Conservation (phyloP, 2,888 invertebrate species). For the Alloplasta piceator region DNA sequence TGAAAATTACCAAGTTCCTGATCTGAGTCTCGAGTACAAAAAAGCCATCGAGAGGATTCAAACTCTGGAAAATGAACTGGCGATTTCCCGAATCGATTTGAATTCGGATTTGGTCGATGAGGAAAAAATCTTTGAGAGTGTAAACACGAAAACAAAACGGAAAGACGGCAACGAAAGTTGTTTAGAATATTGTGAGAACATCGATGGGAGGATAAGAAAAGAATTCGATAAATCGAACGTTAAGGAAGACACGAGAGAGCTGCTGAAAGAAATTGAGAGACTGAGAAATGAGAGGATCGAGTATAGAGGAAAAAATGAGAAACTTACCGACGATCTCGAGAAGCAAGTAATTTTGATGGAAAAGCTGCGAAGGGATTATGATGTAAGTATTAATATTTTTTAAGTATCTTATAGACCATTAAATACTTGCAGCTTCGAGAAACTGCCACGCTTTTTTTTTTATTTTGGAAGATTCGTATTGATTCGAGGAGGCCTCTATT, state of each 20-base stretch:
- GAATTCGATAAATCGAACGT: conserved; percentile 21
- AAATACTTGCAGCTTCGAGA: too few species aligned
- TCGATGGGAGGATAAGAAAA: conserved; percentile 32
- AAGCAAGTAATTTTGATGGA: conserved; percentile 71
- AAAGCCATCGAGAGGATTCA: conserved; percentile 64
- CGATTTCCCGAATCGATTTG: conserved; percentile 26
- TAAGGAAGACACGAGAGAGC: conserved; percentile 29
- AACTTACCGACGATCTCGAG: conserved; percentile 72
- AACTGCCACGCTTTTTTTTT: conserved; percentile 15
- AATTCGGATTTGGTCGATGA: conserved; percentile 8
- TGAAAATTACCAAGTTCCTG: conserved; percentile 33
- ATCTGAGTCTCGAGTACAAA: conserved; percentile 65
- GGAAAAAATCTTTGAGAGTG: conserved; percentile 21
- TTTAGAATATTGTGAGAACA: conserved; percentile 31
- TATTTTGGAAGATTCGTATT: too few species aligned
- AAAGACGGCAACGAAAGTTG: conserved; percentile 32
- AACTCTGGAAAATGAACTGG: conserved; percentile 67
- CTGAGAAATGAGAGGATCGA: conserved; percentile 70
- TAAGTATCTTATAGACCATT: neutral
- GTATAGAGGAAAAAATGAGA: conserved; percentile 70
- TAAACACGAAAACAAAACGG: conserved; percentile 15
- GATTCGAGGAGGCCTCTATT: too few species aligned
- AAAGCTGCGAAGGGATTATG: conserved; percentile 72
- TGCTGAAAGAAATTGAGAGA: conserved; percentile 70
- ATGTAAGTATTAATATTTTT: conserved; percentile 69